A percentile compares a stretch with the other conserved stretches of the same genome.
phyloP scores from a whole-genome alignment of 2,797 vertebrate genomes.

The Hypotaenidia philippensis region DNA sequence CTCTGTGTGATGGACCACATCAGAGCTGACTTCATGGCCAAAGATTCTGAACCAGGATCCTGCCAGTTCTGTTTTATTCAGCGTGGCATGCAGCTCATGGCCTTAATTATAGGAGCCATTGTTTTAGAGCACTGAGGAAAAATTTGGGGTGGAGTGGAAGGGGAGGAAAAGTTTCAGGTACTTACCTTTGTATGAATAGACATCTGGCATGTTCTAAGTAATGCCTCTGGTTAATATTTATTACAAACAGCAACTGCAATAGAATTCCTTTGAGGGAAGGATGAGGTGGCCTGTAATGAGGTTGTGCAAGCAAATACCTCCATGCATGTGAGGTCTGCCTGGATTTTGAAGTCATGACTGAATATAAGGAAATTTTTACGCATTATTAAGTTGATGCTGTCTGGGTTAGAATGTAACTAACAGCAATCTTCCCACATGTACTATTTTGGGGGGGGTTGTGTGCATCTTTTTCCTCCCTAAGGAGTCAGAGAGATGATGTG shows the following conservation, averaged over 20 bases:
- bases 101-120: neutral
- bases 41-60: neutral
- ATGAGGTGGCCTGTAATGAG: neutral
- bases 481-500: neutral
- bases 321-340: neutral
- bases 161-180: neutral
- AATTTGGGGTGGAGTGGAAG: neutral
- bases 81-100: neutral
- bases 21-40: neutral
- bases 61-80: neutral
- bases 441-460: fast-evolving
- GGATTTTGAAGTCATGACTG: neutral
- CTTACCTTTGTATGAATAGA: neutral
- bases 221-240: neutral
- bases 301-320: neutral
- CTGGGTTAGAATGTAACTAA: neutral
- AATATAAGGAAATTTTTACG: neutral
- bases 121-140: neutral
- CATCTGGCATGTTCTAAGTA: neutral
- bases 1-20: neutral
- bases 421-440: neutral
- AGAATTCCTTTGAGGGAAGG: neutral
- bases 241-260: neutral
- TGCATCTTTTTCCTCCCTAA: neutral
- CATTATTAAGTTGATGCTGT: neutral